Percentiles rank a stretch among this genome's conserved stretches.
These are phyloP conservation scores for Peromyscus polionotus DNA, from an alignment of 2,113 vertebrate genomes.

Conservation along the genomic window DNA sequence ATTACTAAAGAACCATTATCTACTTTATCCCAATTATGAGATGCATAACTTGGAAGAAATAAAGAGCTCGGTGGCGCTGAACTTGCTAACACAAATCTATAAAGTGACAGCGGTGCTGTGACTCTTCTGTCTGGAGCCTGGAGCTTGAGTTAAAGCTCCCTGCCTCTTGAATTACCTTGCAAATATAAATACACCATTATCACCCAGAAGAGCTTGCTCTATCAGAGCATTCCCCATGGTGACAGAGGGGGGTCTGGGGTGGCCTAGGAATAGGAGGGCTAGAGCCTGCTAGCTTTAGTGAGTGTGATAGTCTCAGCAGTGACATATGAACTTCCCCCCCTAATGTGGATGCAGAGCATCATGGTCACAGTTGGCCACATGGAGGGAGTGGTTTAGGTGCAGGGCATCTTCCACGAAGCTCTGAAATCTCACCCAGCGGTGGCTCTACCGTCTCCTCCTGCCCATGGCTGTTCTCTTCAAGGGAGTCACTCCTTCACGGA, in stretches of 20 bases:
- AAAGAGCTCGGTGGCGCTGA: neutral
- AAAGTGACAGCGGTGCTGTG: neutral
- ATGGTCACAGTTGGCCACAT: neutral
- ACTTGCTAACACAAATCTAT: neutral
- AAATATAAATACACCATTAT: neutral
- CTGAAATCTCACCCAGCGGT: neutral
- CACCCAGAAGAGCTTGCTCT: neutral
- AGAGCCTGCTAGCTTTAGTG: no score
- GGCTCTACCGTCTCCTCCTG: neutral
- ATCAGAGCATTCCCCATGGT: neutral
- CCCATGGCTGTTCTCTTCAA: neutral
- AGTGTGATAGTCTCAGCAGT: neutral
- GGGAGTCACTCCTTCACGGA: neutral
- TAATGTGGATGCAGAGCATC: neutral
- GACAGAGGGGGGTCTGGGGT: neutral
- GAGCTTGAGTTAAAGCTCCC: neutral
- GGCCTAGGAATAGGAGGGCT: neutral
- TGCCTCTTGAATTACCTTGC: neutral
- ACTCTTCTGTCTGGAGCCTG: neutral
- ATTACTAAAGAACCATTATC: conserved; percentile 57
- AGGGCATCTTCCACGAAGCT: neutral
- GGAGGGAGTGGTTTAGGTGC: neutral
- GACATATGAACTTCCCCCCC: neutral
- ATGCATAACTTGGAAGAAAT: conserved; percentile 45
- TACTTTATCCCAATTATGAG: conserved; percentile 47